Percentiles rank a stretch among this genome's conserved stretches.
Evolutionary conservation across 2,113 vertebrate species (phyloP).

Genomic region (Corynorhinus townsendii): DNA sequence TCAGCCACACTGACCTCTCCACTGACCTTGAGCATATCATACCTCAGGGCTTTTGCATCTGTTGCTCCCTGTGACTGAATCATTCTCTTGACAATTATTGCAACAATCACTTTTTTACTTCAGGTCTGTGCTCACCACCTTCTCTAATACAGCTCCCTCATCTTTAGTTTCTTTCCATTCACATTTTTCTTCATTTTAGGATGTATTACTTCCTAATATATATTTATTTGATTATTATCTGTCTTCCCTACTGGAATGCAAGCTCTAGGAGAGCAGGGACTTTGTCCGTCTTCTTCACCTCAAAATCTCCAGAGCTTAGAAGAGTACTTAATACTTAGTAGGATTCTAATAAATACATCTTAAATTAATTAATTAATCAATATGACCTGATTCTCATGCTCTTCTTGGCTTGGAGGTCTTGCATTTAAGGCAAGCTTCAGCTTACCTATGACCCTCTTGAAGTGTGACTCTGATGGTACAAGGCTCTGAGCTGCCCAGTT

Average conservation of each 20-base stretch:
- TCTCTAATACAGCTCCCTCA: neutral
- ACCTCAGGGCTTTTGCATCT: neutral
- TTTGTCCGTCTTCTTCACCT: neutral
- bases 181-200: neutral
- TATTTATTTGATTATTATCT: neutral
- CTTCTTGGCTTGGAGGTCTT: neutral
- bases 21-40: fast-evolving
- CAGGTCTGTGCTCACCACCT: neutral
- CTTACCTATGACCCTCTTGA: neutral
- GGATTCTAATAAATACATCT: neutral
- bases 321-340: neutral
- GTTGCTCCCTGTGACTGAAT: neutral
- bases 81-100: neutral
- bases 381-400: neutral
- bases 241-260: neutral
- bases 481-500: neutral
- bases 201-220: neutral
- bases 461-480: neutral
- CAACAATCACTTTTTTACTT: neutral
- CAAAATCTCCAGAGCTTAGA: neutral
- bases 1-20: neutral
- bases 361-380: neutral
- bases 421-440: neutral
- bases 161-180: neutral
- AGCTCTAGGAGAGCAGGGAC: neutral